Conservation (phyloP, 2,888 invertebrate genomes). For the Galerucella calmariensis region DNA sequence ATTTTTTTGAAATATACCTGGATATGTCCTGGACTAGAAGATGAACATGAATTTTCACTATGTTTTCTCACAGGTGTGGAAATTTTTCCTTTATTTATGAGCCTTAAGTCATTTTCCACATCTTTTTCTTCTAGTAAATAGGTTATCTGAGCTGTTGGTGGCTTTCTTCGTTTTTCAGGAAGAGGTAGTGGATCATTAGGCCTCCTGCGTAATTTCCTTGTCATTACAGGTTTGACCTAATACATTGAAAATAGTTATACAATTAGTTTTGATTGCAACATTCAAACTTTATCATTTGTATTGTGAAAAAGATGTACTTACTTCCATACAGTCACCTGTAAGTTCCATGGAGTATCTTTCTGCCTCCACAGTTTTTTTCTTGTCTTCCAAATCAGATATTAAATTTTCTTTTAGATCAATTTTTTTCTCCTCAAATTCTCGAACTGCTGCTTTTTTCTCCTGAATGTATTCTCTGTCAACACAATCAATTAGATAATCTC, state of each 20-base stretch:
- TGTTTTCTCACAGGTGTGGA: conserved; percentile 69
- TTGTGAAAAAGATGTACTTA: conserved; percentile 24
- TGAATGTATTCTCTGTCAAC: conserved; percentile 88
- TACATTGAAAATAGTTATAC: neutral
- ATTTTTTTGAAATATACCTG: conserved; percentile 24
- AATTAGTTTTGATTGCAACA: too few relatives aligned
- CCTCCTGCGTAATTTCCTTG: conserved; percentile 88
- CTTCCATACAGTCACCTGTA: conserved; percentile 68
- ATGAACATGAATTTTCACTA: conserved; percentile 58
- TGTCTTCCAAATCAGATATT: conserved; percentile 92
- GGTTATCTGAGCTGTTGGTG: conserved; percentile 85
- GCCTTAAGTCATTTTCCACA: conserved; percentile 84
- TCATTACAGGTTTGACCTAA: conserved; percentile 91
- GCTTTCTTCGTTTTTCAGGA: conserved; percentile 87
- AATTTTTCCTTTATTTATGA: conserved; percentile 70
- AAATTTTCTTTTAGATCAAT: conserved; percentile 90
- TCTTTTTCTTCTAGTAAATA: conserved; percentile 90
- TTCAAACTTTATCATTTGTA: neutral
- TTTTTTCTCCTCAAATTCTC: conserved; percentile 96
- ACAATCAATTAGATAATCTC: conserved; percentile 85
- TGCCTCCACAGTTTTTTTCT: conserved; percentile 86
- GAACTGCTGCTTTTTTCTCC: conserved; percentile 88
- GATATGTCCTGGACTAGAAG: conserved; percentile 65
- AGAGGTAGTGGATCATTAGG: conserved; percentile 94
- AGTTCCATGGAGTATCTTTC: conserved; percentile 90